Evolutionary conservation across 2,888 invertebrate genomes (phyloP), one percentile per base, ranked within the genome.

Genomic region (Agrenia bidenticulata): DNA sequence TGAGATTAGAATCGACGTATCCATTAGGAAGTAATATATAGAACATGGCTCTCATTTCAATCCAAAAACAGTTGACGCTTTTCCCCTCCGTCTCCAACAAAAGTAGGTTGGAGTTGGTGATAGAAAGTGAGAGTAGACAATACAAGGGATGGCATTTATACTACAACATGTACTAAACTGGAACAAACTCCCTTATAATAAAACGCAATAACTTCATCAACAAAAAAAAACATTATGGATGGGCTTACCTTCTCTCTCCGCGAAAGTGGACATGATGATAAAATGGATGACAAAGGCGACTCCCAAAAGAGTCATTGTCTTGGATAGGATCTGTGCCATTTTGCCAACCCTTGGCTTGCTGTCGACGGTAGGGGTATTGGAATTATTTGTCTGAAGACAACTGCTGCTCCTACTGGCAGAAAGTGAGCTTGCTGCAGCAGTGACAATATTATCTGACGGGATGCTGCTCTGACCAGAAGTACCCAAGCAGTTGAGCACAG

Each of bases 251-350:
- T 72, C 72, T 67, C 69, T 69, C 42, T 74, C 70, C 1, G 73
- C 73, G 53, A 72, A 67, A 59, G 72, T 74, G 23, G 73, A 65
- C 66, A 72, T 67, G 66, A 74, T 74, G 71, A 73, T 70, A 61
- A 72, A 72, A 64, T 72, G 72, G 65, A 74, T 64, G 64, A 72
- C 59, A 61, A 74, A 70, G 27, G 64, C 73, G 49, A 72, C 59
- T 63, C 66, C 70, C 58, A 74, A 37, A 51, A 72, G 69, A 63
- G 68, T 63, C 66, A 72, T 69, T 67, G 70, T 69, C 57, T 66
- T 74, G 39, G 70, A 70, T 49, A 74, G 68, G 58, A 72, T 63
- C 54, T 69, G 70, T 62, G 66, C 67, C 70, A 70, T 70, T 68
- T 67, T 67, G 59, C 64, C 61, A 32, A 55, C 51, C 50, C 63